Conservation (phyloP, 2,797 vertebrate species). For the Gephyroberyx darwinii region DNA sequence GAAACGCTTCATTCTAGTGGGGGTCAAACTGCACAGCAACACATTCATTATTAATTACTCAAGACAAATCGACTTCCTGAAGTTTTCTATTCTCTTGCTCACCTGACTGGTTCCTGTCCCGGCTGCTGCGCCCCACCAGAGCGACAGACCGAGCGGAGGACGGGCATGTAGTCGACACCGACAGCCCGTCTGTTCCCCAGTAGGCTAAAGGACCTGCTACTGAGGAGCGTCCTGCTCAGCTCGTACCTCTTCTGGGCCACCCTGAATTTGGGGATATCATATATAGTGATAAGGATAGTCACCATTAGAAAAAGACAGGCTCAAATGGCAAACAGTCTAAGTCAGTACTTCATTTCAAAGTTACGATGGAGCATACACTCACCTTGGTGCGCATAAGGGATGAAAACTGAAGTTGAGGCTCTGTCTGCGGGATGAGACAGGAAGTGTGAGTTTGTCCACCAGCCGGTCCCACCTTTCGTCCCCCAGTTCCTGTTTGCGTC, state of each 20-base stretch:
- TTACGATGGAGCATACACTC: conserved; percentile 17
- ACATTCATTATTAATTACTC: background rate
- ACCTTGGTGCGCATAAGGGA: conserved; percentile 77
- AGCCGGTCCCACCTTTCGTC: conserved; percentile 58
- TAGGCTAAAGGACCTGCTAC: conserved; percentile 75
- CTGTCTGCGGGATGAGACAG: conserved; percentile 61
- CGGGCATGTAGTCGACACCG: conserved; percentile 86
- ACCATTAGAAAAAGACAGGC: background rate
- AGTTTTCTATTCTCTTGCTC: conserved; percentile 4
- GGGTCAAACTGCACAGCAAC: no score
- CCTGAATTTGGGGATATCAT: conserved; percentile 57
- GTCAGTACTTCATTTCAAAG: background rate
- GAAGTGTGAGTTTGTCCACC: conserved; percentile 66
- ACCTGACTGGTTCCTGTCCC: conserved; percentile 85
- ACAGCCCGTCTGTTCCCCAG: conserved; percentile 84
- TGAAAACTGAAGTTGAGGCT: conserved; percentile 73
- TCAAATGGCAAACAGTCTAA: no score
- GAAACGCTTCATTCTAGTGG: no score
- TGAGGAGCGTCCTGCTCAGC: conserved; percentile 80
- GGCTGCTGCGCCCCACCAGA: conserved; percentile 80
- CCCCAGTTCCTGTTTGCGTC: conserved; percentile 36
- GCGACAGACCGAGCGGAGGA: conserved; percentile 87
- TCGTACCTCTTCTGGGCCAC: conserved; percentile 76
- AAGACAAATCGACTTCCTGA: no score
- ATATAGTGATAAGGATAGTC: background rate